Conservation (phyloP, 2,797 vertebrate species). For the Molossus alvarezi region DNA sequence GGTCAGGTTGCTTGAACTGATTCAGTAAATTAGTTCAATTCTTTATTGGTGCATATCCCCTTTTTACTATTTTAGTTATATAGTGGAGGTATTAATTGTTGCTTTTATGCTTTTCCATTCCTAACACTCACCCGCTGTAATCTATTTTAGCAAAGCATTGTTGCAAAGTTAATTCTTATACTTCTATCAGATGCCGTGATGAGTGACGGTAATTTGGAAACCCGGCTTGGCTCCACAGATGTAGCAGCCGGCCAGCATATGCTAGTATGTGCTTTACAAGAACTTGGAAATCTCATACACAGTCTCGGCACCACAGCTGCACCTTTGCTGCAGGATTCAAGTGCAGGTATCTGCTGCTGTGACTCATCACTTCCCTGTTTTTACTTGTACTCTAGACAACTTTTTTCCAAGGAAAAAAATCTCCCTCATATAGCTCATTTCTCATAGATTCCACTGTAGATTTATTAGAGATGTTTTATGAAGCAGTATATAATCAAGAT, state of each 20-base stretch:
- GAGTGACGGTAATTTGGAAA: constrained; percentile 93
- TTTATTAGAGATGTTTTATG: constrained; percentile 41
- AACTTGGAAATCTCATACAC: constrained; percentile 93
- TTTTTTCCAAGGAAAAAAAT: constrained; percentile 18
- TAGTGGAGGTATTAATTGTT: constrained; percentile 19
- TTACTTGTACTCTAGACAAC: not conserved
- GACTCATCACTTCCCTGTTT: not conserved
- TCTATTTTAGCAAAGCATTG: constrained; percentile 71
- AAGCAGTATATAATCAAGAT: constrained; percentile 42
- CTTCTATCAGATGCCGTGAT: constrained; percentile 90
- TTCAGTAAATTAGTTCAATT: not conserved
- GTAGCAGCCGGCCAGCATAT: constrained; percentile 92
- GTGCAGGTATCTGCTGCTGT: constrained; percentile 90
- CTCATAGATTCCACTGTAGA: not conserved
- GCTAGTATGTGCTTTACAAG: constrained; percentile 94
- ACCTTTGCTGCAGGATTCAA: constrained; percentile 94
- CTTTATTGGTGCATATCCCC: not conserved
- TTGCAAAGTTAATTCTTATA: constrained; percentile 74
- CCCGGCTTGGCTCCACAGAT: constrained; percentile 89
- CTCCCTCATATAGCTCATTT: not conserved
- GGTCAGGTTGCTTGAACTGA: not conserved
- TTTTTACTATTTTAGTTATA: constrained; percentile 32
- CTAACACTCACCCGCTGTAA: not conserved
- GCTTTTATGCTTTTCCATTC: constrained; percentile 36
- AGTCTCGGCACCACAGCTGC: constrained; percentile 93